phyloP scores from a whole-genome alignment of 2,888 invertebrate genomes.

The Zygothrica quintamaculata region DNA sequence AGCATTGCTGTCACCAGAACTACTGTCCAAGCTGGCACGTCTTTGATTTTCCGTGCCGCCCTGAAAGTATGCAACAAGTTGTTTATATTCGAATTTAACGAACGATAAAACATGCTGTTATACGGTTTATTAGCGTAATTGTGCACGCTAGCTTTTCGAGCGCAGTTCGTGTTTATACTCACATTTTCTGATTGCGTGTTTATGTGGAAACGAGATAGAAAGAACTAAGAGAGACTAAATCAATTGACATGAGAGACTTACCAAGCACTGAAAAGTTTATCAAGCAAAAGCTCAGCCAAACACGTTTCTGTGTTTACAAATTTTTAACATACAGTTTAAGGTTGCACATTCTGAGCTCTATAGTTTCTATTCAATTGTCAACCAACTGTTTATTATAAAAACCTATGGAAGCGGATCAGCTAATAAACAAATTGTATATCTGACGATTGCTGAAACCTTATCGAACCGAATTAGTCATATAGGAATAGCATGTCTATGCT shows the following conservation, averaged over 20 bases:
- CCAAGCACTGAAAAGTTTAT: background rate
- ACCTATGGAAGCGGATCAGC: too few species aligned
- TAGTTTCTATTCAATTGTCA: too few species aligned
- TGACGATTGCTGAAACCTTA: too few species aligned
- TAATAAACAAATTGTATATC: too few species aligned
- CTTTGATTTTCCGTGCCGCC: conserved; percentile 39
- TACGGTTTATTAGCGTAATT: conserved; percentile 3
- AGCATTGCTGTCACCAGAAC: conserved; percentile 34
- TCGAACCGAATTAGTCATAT: too few species aligned
- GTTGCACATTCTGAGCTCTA: too few species aligned
- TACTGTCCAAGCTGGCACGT: conserved; percentile 51
- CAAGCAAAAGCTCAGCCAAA: background rate
- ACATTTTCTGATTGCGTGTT: background rate
- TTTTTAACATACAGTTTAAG: too few species aligned
- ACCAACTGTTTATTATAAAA: too few species aligned
- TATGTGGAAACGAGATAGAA: background rate
- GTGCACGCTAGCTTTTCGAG: conserved; percentile 10
- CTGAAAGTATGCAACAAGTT: conserved; percentile 67
- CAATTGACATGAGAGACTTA: background rate
- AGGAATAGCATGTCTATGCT: too few species aligned
- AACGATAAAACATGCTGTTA: background rate
- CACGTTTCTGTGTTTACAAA: conserved; percentile 1
- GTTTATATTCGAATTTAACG: background rate
- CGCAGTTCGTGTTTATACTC: conserved; percentile 16
- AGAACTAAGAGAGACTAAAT: background rate